A percentile compares a stretch with the other conserved stretches of the same genome.
Evolutionary conservation across 1,140 invertebrate genomes (phyloP).

Genomic region (Notospermus geniculatus): DNA sequence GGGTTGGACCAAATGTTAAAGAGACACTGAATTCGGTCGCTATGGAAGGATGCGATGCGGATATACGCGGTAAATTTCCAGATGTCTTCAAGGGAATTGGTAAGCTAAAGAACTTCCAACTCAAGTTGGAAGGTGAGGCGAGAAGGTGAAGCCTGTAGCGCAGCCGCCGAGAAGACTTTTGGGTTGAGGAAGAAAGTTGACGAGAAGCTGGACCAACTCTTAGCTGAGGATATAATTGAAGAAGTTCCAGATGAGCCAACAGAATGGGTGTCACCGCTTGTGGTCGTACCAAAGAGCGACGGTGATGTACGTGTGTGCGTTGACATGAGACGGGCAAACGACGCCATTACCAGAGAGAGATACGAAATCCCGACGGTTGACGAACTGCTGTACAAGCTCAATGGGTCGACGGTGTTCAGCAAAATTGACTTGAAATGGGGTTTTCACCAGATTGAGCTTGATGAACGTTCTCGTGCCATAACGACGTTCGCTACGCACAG

Average conservation of each 20-base stretch:
- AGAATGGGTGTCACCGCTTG: conserved; percentile 33
- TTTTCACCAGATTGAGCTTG: conserved; percentile 37
- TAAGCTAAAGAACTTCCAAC: no score
- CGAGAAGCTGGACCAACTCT: conserved; percentile 24
- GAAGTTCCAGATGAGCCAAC: conserved; percentile 27
- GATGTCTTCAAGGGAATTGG: no score
- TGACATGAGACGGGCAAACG: conserved; percentile 32
- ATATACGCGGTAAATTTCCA: no score
- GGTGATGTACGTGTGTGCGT: conserved; percentile 34
- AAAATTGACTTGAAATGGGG: conserved; percentile 29
- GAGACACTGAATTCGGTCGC: no score
- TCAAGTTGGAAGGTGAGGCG: no score
- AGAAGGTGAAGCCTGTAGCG: no score
- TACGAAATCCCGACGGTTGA: conserved; percentile 32
- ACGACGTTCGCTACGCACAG: no score
- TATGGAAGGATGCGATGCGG: no score
- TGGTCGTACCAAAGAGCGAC: conserved; percentile 33
- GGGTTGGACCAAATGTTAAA: no score
- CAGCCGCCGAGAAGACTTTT: no score
- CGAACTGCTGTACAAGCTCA: conserved; percentile 25
- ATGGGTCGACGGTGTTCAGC: conserved; percentile 27
- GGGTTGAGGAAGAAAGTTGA: conserved; percentile 20
- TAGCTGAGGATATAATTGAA: conserved; percentile 32
- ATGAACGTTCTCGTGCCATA: no score
- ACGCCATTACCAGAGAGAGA: conserved; percentile 28